Conservation (phyloP, 1,140 invertebrate species). For the Sminthurides bifidus region DNA sequence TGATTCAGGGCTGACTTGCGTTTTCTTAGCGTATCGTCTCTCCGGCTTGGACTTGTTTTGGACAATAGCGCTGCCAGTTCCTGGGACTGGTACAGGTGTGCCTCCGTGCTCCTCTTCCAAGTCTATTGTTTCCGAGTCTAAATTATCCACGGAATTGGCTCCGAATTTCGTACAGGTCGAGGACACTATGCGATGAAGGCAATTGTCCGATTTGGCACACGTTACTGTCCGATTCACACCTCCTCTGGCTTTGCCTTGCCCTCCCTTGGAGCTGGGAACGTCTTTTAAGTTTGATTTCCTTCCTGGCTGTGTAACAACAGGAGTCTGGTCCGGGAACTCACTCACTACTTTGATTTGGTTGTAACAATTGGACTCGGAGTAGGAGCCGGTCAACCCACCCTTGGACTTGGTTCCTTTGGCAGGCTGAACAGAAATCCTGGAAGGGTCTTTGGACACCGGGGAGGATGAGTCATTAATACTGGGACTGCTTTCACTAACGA, state of each 20-base stretch:
- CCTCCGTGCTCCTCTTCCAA: background rate
- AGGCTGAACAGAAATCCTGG: no score
- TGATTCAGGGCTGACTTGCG: background rate
- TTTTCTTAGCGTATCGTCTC: background rate
- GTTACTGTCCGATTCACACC: background rate
- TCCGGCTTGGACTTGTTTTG: background rate
- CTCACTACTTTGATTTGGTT: no score
- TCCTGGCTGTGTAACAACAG: no score
- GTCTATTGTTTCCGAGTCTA: conserved; percentile 1
- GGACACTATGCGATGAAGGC: conserved; percentile 19
- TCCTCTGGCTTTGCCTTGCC: background rate
- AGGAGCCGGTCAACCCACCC: no score
- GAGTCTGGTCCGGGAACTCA: no score
- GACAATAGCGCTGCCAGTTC: background rate
- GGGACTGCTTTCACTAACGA: no score
- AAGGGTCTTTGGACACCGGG: no score
- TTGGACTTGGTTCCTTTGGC: no score
- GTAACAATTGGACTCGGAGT: no score
- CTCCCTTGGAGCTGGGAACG: no score
- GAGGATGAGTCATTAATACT: no score
- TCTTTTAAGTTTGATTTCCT: no score
- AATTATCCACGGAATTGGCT: conserved; percentile 12
- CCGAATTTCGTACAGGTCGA: conserved; percentile 12
- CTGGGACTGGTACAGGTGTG: background rate
- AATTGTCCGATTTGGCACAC: conserved; percentile 29